Evolutionary conservation across 2,888 invertebrate species (phyloP).

Genomic region (Aspidapion aeneum): DNA sequence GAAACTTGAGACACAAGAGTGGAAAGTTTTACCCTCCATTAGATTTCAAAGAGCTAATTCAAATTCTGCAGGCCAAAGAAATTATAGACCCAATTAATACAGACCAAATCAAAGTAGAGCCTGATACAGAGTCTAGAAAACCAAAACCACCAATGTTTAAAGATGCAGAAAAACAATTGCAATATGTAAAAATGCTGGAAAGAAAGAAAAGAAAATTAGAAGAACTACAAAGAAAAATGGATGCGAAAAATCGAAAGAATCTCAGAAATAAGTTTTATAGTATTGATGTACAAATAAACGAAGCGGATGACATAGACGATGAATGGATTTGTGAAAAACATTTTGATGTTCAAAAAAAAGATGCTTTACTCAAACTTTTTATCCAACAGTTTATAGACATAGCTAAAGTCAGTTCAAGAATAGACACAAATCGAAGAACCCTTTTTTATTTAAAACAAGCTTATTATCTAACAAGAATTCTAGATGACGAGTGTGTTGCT

Average conservation of each 20-base stretch:
- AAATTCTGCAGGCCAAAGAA: background rate
- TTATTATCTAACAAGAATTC: conserved; percentile 59
- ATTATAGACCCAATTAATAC: conserved; percentile 6
- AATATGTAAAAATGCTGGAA: conserved; percentile 22
- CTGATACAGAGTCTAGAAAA: conserved; percentile 7
- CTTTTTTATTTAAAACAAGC: conserved; percentile 69
- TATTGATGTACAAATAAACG: conserved; percentile 28
- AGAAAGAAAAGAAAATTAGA: conserved; percentile 26
- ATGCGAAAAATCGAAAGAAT: conserved; percentile 28
- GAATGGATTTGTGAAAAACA: conserved; percentile 43
- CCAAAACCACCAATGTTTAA: conserved; percentile 13
- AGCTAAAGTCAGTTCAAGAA: conserved; percentile 61
- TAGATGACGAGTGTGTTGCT: conserved; percentile 54
- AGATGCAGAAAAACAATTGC: conserved; percentile 24
- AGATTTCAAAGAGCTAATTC: conserved; percentile 30
- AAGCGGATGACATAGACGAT: conserved; percentile 52
- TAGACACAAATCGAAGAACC: conserved; percentile 59
- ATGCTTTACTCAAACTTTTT: conserved; percentile 66
- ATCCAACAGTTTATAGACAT: conserved; percentile 69
- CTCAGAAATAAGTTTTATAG: conserved; percentile 24
- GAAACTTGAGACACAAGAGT: conserved; percentile 60
- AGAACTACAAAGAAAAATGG: conserved; percentile 18
- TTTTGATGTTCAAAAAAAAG: conserved; percentile 57
- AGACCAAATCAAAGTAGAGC: conserved; percentile 10
- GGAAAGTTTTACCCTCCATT: conserved; percentile 33